Percentiles rank a stretch among this genome's conserved stretches.
Evolutionary conservation across 2,797 vertebrate species (phyloP).

Genomic region (Poecilia gillii): DNA sequence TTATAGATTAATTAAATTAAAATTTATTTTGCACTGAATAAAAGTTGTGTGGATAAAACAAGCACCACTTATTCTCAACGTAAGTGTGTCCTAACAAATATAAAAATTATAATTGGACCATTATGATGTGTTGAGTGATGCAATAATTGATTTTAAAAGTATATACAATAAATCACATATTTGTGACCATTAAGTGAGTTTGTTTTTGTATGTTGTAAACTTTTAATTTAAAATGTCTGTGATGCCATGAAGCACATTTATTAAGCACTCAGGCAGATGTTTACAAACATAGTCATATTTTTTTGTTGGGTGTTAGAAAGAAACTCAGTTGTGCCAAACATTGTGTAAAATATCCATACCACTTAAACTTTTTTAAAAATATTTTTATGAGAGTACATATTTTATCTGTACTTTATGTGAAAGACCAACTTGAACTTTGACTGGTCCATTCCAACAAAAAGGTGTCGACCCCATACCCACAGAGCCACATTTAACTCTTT

Average conservation of each 20-base stretch:
- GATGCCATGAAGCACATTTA: neutral
- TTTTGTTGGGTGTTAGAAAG: neutral
- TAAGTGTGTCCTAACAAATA: slow-evolving; percentile 9
- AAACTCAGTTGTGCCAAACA: neutral
- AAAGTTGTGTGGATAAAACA: slow-evolving; percentile 14
- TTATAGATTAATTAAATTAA: slow-evolving; percentile 10
- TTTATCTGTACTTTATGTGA: neutral
- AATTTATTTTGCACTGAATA: slow-evolving; percentile 44
- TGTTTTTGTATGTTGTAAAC: neutral
- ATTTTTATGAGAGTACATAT: neutral
- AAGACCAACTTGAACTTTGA: neutral
- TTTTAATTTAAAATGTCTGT: neutral
- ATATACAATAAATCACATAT: slow-evolving; percentile 53
- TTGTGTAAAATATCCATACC: neutral
- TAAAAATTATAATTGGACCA: neutral
- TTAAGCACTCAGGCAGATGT: neutral
- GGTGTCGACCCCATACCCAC: neutral
- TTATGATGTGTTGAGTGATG: slow-evolving; percentile 9
- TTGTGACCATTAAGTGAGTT: slow-evolving; percentile 9
- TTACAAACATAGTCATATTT: neutral
- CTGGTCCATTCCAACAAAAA: neutral
- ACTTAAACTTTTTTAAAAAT: neutral
- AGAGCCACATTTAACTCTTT: too few species aligned
- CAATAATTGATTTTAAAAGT: slow-evolving; percentile 24
- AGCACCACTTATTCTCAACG: neutral